A percentile compares a stretch with the other conserved stretches of the same genome.
These are phyloP conservation scores for Strigamia crassipes DNA, from an alignment of 2,888 invertebrate species.

Conservation along the genomic window DNA sequence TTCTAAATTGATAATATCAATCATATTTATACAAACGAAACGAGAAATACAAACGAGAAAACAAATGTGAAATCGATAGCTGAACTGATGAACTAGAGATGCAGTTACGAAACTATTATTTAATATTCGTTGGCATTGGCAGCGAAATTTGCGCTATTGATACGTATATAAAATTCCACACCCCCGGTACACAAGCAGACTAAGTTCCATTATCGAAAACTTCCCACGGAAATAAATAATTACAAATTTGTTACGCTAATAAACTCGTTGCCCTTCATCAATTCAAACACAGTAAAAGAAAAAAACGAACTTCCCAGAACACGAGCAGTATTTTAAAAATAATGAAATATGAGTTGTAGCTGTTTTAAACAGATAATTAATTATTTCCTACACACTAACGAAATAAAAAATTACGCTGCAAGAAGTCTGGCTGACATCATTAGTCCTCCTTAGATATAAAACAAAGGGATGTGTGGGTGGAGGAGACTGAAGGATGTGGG, in stretches of 20 bases:
- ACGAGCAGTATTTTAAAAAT: background rate
- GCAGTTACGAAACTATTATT: background rate
- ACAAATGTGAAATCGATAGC: constrained; percentile 5
- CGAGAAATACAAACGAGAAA: background rate
- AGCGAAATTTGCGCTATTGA: background rate
- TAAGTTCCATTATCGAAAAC: background rate
- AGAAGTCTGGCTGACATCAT: background rate
- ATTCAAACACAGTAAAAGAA: background rate
- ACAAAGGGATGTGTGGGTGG: constrained; percentile 18
- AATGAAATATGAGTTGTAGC: background rate
- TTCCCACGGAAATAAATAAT: constrained; percentile 23
- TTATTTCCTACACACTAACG: constrained; percentile 22
- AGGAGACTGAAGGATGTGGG: background rate
- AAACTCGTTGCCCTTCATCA: background rate
- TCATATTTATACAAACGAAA: background rate
- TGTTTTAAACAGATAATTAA: constrained; percentile 1
- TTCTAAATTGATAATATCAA: background rate
- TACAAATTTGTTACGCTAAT: background rate
- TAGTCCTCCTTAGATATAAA: background rate
- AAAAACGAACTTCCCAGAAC: background rate
- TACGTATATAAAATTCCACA: background rate
- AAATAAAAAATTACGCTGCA: background rate
- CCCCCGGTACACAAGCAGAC: background rate
- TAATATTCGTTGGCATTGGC: background rate
- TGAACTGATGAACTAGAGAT: background rate